Evolutionary conservation across 92 coral and sea anemone species (phyloP), one percentile per base, ranked within the genome.

Genomic region (Epizoanthus ramosus): DNA sequence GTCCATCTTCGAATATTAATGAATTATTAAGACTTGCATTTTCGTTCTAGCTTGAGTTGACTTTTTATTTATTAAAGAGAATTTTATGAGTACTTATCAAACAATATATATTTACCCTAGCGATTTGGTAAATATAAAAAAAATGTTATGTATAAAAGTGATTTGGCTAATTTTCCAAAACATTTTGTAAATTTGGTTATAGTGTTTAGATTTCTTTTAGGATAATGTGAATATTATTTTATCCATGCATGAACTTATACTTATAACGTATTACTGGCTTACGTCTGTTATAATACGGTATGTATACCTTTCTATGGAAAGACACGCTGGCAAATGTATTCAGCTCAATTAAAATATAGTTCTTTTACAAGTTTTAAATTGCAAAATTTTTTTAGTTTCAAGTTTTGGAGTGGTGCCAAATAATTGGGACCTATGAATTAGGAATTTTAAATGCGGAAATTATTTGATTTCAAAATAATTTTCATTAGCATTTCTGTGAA

Each of bases 221-320:
- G 8, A 50, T 50, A 33, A 33, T 33, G 72, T 33, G 72, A 67
- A 67, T 67, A 33, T 28, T 67, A 33, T 24, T 67, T 31, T 25
- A 67, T 33, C 47, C 72, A 33, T 67, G 72, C 72, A 67, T 67
- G 72, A 67, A 24, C 21, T 67, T 33, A 24, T 67, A 16, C 47
- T 28, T 28, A 41, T 67, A 6, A 64, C 8, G 14, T 8, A 47
- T 8, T 47, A 8, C 43, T 1, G 43, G 43, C 3, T 6, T 47
- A 47, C 54, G 15, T 10, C 15, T 47, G 54, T 9, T 50, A 3
- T 50, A 22, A 12, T 33, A 67, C 72, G 16, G 70, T 13, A 18
- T 67, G 54, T 67, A 25, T 33, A 67, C 19, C 50, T 12, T 28
- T 67, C 39, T 67, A 28, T 28, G 21, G 33, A 24, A 67, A 67